Percentiles rank a stretch among this genome's conserved stretches.
Conservation (phyloP, 2,888 invertebrate species). For the Dryobota labecula region DNA sequence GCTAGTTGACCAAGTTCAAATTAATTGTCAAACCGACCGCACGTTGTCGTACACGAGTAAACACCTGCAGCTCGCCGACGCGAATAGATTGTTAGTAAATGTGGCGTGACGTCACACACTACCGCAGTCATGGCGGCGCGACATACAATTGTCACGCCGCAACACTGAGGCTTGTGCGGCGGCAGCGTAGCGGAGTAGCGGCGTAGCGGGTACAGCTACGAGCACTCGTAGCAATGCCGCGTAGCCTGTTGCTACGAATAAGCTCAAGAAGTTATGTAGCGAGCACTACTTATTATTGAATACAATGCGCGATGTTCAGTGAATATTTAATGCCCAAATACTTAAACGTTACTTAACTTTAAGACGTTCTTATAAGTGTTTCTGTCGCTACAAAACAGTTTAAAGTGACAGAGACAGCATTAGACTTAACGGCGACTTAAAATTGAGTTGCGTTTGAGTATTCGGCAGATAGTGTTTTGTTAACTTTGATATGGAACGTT, state of each 20-base stretch:
- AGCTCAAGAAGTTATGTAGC: not conserved
- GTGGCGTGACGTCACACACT: not conserved
- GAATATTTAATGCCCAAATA: no score
- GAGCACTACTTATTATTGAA: not conserved
- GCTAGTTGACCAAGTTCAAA: not conserved
- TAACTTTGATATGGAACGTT: not conserved
- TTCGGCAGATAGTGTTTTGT: not conserved
- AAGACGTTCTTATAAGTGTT: no score
- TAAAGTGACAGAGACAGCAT: no score
- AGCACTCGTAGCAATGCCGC: constrained; percentile 28
- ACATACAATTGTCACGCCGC: not conserved
- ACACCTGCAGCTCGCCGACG: not conserved
- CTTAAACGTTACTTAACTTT: no score
- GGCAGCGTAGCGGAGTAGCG: constrained; percentile 6
- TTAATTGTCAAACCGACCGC: constrained; percentile 2
- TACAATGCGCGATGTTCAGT: not conserved
- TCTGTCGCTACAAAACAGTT: no score
- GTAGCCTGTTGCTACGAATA: constrained; percentile 19
- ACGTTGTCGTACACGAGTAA: not conserved
- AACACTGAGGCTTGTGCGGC: not conserved
- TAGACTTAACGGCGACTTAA: no score
- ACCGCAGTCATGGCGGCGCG: not conserved
- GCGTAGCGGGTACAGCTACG: constrained; percentile 15
- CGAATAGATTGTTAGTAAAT: not conserved
- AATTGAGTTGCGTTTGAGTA: no score